Evolutionary conservation across 2,888 invertebrate genomes (phyloP).

Genomic region (Ornithoptera alexandrae): DNA sequence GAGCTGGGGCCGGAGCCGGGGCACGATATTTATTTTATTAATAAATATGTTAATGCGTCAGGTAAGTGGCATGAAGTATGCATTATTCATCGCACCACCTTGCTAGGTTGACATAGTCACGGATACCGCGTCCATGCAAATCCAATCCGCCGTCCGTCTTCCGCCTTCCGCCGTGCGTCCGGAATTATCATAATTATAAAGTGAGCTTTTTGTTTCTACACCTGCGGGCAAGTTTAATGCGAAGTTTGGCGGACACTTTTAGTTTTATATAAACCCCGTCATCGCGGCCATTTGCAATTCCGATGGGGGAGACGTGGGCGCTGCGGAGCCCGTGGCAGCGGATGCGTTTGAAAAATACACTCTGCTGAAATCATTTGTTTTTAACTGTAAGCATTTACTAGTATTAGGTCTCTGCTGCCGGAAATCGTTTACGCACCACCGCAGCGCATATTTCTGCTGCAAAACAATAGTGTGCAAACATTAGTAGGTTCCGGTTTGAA

Average conservation of each 20-base stretch:
- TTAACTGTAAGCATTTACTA: conserved; percentile 27
- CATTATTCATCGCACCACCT: conserved; percentile 75
- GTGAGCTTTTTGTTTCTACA: conserved; percentile 78
- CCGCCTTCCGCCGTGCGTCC: conserved; percentile 58
- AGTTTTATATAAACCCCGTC: conserved; percentile 74
- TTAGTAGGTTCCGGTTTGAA: too few relatives aligned
- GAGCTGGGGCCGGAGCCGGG: too few relatives aligned
- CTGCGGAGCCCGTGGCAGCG: conserved; percentile 37
- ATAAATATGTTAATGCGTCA: conserved; percentile 78
- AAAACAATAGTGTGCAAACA: too few relatives aligned
- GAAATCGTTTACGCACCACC: too few relatives aligned
- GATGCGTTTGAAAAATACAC: conserved; percentile 73
- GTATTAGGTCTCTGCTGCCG: too few relatives aligned
- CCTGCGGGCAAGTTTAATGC: conserved; percentile 75
- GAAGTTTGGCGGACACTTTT: conserved; percentile 78
- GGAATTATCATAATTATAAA: conserved; percentile 78
- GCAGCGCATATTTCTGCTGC: too few relatives aligned
- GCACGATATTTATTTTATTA: conserved; percentile 76
- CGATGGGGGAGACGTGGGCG: conserved; percentile 74
- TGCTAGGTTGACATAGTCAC: conserved; percentile 76
- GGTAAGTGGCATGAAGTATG: conserved; percentile 72
- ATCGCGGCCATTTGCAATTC: conserved; percentile 77
- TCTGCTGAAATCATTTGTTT: conserved; percentile 59
- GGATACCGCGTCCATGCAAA: conserved; percentile 75
- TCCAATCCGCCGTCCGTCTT: conserved; percentile 60